phyloP scores from a whole-genome alignment of 2,888 invertebrate genomes.

The Flexamia atlantica region DNA sequence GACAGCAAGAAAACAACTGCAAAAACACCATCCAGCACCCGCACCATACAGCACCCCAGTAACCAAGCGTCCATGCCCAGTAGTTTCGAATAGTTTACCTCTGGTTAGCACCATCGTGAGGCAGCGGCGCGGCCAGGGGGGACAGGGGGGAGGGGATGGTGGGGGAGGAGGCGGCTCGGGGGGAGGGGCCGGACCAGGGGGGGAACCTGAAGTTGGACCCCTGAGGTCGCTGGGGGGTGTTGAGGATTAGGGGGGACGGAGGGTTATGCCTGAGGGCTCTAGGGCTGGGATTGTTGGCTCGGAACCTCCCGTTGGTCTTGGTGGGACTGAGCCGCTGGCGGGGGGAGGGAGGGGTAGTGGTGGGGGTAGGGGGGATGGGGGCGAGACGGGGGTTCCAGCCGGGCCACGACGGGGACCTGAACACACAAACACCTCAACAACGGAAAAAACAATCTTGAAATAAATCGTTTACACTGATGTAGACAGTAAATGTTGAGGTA shows the following conservation, averaged over 20 bases:
- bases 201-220: slow-evolving; percentile 70
- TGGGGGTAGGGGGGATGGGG: slow-evolving; percentile 72
- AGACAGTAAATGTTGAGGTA: no score
- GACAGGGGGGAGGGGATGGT: slow-evolving; percentile 74
- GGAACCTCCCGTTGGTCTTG: slow-evolving; percentile 60
- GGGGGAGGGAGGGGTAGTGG: slow-evolving; percentile 65
- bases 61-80: slow-evolving; percentile 52
- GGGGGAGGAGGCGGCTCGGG: slow-evolving; percentile 76
- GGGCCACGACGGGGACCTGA: slow-evolving; percentile 80
- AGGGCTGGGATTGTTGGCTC: slow-evolving; percentile 54
- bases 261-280: slow-evolving; percentile 43
- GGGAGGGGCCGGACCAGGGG: slow-evolving; percentile 71
- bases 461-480: no score
- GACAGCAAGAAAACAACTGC: neutral
- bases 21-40: slow-evolving; percentile 11
- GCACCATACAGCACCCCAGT: neutral
- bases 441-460: no score
- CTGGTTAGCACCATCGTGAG: slow-evolving; percentile 58
- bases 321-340: slow-evolving; percentile 62
- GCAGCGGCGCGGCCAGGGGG: slow-evolving; percentile 72
- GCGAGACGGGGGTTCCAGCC: slow-evolving; percentile 77
- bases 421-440: slow-evolving; percentile 59
- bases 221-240: slow-evolving; percentile 57
- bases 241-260: slow-evolving; percentile 50
- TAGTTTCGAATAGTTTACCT: slow-evolving; percentile 57